Evolutionary conservation across 2,113 vertebrate genomes (phyloP).

Genomic region (Pandion haliaetus): DNA sequence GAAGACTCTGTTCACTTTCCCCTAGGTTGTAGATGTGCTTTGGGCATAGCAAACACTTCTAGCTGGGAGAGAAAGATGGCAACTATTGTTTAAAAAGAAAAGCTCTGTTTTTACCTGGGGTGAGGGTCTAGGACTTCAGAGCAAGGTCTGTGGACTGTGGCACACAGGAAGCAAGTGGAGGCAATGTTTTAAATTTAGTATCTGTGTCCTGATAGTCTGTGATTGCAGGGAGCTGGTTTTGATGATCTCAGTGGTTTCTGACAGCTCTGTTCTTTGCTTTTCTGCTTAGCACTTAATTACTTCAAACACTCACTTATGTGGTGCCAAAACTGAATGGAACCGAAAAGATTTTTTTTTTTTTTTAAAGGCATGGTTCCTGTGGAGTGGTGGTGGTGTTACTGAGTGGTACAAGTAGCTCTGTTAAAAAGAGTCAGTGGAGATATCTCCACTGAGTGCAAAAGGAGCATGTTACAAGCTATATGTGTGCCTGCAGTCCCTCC

Average conservation of each 20-base stretch:
- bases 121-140: neutral
- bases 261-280: neutral
- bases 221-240: neutral
- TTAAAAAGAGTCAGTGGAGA: neutral
- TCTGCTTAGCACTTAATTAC: neutral
- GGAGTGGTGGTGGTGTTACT: neutral
- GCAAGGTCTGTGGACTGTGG: neutral
- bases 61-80: neutral
- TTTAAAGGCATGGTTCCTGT: neutral
- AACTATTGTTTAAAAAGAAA: neutral
- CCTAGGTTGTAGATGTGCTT: neutral
- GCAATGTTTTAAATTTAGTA: neutral
- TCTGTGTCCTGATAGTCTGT: neutral
- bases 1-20: neutral
- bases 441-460: neutral
- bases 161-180: neutral
- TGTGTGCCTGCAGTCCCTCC: neutral
- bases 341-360: neutral
- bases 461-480: neutral
- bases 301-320: fast-evolving
- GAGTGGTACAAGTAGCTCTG: neutral
- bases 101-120: neutral
- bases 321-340: neutral
- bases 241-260: neutral
- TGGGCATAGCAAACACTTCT: neutral